Conservation (phyloP, 2,888 invertebrate genomes). For the Clitarchus hookeri region DNA sequence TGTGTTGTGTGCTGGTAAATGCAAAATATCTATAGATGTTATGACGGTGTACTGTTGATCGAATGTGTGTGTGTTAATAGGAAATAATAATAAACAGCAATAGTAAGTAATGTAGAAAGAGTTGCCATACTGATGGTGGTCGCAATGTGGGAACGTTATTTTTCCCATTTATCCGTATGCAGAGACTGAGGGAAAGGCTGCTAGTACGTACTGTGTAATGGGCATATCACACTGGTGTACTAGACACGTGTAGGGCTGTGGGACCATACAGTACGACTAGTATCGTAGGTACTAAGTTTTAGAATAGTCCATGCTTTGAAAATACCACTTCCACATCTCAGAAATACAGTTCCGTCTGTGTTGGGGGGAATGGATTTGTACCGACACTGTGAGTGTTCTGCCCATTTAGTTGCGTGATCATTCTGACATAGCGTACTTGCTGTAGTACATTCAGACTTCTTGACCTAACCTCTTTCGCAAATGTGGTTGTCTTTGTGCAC, state of each 20-base stretch:
- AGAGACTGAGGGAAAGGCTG: not conserved
- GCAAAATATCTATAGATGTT: not conserved
- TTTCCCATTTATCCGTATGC: not conserved
- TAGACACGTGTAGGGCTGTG: not conserved
- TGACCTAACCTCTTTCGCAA: too few species aligned
- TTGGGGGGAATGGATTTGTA: too few species aligned
- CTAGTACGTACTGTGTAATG: not conserved
- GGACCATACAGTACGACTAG: not conserved
- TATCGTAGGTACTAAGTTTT: too few species aligned
- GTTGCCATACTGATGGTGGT: not conserved
- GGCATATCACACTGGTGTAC: not conserved
- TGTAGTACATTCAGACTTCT: too few species aligned
- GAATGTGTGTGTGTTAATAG: not conserved
- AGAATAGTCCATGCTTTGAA: too few species aligned
- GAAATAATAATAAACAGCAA: not conserved
- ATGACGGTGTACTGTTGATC: not conserved
- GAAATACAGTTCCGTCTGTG: too few species aligned
- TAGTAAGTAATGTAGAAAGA: not conserved
- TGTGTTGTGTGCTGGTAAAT: not conserved
- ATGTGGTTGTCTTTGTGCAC: too few species aligned
- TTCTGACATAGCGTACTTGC: too few species aligned
- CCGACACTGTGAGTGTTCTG: too few species aligned
- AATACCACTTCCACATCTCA: too few species aligned
- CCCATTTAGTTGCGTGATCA: too few species aligned
- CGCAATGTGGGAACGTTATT: not conserved